Evolutionary conservation across 2,113 vertebrate genomes (phyloP).

Genomic region (Hydrolagus affinis): DNA sequence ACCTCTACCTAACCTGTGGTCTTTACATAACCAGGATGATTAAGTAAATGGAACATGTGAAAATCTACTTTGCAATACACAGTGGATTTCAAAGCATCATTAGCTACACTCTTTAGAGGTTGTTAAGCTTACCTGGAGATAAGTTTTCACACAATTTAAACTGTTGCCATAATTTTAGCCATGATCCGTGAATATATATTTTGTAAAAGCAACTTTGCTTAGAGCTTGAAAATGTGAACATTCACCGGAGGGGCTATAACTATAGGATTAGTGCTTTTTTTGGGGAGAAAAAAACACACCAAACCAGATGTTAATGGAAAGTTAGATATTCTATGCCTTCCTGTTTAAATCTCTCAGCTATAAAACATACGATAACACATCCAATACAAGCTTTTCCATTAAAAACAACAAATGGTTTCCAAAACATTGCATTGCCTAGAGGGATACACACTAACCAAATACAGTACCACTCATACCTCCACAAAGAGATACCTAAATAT

Average conservation of each 20-base stretch:
- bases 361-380: conserved; percentile 21
- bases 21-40: background rate
- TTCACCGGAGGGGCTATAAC: background rate
- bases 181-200: too few species aligned
- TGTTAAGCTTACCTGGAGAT: too few species aligned
- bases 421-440: conserved; percentile 7
- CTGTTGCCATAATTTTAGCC: background rate
- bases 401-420: conserved; percentile 23
- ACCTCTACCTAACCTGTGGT: background rate
- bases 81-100: background rate
- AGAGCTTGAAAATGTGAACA: background rate
- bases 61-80: background rate
- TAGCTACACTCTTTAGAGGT: background rate
- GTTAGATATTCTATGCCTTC: background rate
- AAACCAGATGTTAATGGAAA: conserved; percentile 26
- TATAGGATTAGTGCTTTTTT: background rate
- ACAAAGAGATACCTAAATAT: too few species aligned
- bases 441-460: background rate
- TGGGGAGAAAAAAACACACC: background rate
- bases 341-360: conserved; percentile 9
- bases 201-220: background rate
- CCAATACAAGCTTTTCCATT: conserved; percentile 6
- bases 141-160: background rate
- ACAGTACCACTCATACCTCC: background rate
- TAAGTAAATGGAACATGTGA: background rate